A percentile compares a stretch with the other conserved stretches of the same genome.
Evolutionary conservation across 1,140 invertebrate species (phyloP).

Genomic region (Drosophila micromelanica): DNA sequence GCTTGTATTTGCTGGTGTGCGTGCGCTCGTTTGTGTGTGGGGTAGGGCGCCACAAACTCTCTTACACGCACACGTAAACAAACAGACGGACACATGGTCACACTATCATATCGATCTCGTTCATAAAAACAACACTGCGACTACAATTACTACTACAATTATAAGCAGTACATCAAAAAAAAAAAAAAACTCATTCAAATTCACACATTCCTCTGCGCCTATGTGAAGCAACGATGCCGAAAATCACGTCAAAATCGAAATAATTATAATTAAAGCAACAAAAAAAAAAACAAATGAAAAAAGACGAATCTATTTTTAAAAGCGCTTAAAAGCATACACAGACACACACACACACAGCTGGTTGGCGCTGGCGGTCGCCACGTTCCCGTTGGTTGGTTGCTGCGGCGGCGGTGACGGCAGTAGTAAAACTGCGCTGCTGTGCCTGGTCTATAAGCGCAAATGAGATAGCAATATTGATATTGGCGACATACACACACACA

Average conservation of each 20-base stretch:
- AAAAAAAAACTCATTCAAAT: slow-evolving; percentile 63
- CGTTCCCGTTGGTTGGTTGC: slow-evolving; percentile 32
- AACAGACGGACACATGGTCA: slow-evolving; percentile 50
- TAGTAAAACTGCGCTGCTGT: slow-evolving; percentile 60
- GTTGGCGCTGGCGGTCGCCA: slow-evolving; percentile 48
- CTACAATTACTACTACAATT: slow-evolving; percentile 25
- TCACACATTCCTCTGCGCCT: slow-evolving; percentile 47
- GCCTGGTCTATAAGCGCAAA: slow-evolving; percentile 50
- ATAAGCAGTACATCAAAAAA: slow-evolving; percentile 34
- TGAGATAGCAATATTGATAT: slow-evolving; percentile 68
- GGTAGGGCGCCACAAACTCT: slow-evolving; percentile 50
- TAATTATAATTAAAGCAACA: slow-evolving; percentile 77
- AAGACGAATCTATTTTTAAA: slow-evolving; percentile 76
- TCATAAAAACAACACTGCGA: slow-evolving; percentile 37
- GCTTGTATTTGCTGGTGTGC: slow-evolving; percentile 27
- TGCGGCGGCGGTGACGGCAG: slow-evolving; percentile 35
- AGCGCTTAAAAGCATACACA: slow-evolving; percentile 67
- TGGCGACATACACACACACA: slow-evolving; percentile 57
- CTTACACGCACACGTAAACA: slow-evolving; percentile 45
- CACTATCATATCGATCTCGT: slow-evolving; percentile 55
- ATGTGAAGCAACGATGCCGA: slow-evolving; percentile 44
- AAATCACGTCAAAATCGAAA: slow-evolving; percentile 68
- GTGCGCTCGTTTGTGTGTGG: too few relatives aligned
- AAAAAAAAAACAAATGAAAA: slow-evolving; percentile 62
- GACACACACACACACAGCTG: slow-evolving; percentile 41